Percentiles rank a stretch among this genome's conserved stretches.
Conservation (phyloP, 2,888 invertebrate species). For the Endomychus coccineus region DNA sequence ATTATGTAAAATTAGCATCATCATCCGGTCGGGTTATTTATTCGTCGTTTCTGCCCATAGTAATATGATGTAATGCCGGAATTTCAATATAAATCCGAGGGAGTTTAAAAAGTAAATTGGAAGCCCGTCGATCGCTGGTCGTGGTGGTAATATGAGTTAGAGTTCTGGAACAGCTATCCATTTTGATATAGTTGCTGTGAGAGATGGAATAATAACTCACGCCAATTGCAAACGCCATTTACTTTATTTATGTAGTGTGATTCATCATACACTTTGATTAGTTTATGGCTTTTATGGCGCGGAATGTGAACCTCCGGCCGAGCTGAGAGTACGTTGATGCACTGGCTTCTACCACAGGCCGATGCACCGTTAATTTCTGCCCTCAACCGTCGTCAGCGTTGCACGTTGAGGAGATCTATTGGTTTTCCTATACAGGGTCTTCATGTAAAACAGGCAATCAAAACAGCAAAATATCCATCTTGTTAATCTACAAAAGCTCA, state of each 20-base stretch:
- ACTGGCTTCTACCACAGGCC: conserved; percentile 38
- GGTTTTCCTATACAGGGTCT: too few relatives aligned
- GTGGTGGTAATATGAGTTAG: conserved; percentile 31
- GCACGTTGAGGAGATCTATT: too few relatives aligned
- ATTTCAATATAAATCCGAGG: conserved; percentile 38
- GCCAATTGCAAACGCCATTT: conserved; percentile 48
- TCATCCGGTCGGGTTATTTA: too few relatives aligned
- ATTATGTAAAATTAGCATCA: too few relatives aligned
- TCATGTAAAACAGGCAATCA: too few relatives aligned
- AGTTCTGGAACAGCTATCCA: conserved; percentile 36
- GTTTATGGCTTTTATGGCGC: conserved; percentile 46
- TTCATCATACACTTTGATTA: conserved; percentile 48
- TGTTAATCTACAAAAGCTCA: too few relatives aligned
- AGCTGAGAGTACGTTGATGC: conserved; percentile 27
- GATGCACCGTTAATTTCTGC: too few relatives aligned
- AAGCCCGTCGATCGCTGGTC: conserved; percentile 27
- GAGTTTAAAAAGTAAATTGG: conserved; percentile 34
- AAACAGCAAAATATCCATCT: too few relatives aligned
- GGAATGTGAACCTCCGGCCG: conserved; percentile 38
- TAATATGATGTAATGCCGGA: conserved; percentile 35
- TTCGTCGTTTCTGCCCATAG: too few relatives aligned
- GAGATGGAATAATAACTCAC: conserved; percentile 46
- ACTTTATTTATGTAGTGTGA: conserved; percentile 47
- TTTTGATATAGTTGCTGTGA: conserved; percentile 45
- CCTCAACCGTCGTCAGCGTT: too few relatives aligned